Evolutionary conservation across 2,888 invertebrate species (phyloP).

Genomic region (Cetonia aurata): DNA sequence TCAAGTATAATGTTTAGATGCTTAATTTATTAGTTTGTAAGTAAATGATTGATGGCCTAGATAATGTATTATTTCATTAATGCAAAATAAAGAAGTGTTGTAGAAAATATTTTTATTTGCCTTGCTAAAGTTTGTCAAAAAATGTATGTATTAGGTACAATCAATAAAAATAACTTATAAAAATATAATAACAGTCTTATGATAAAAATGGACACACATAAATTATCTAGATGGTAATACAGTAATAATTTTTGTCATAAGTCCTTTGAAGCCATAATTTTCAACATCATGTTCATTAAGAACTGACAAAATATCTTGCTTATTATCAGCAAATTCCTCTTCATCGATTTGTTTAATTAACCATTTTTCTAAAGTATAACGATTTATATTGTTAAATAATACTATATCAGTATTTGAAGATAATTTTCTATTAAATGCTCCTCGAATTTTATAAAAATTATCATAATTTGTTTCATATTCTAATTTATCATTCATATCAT

Average conservation of each 20-base stretch:
- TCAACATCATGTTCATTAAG: constrained; percentile 53
- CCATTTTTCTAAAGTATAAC: constrained; percentile 53
- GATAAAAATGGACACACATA: not conserved
- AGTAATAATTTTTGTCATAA: constrained; percentile 25
- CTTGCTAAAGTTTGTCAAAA: not conserved
- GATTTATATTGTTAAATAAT: constrained; percentile 55
- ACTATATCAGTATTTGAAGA: constrained; percentile 52
- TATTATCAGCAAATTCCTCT: constrained; percentile 46
- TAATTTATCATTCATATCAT: constrained; percentile 52
- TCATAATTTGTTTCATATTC: constrained; percentile 50
- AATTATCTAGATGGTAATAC: not conserved
- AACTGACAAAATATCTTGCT: constrained; percentile 48
- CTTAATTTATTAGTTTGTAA: no score
- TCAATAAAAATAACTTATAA: not conserved
- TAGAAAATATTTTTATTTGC: no score
- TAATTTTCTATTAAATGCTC: constrained; percentile 51
- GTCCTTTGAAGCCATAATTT: constrained; percentile 45
- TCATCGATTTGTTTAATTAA: constrained; percentile 49
- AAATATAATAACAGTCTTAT: constrained; percentile 2
- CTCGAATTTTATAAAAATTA: constrained; percentile 51
- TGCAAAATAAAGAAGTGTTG: no score
- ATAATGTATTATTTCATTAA: no score
- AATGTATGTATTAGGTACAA: not conserved
- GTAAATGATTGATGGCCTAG: no score
- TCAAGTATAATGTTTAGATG: constrained; percentile 1